Evolutionary conservation across 2,113 vertebrate species (phyloP).

Genomic region (Notarius quadriscutis): DNA sequence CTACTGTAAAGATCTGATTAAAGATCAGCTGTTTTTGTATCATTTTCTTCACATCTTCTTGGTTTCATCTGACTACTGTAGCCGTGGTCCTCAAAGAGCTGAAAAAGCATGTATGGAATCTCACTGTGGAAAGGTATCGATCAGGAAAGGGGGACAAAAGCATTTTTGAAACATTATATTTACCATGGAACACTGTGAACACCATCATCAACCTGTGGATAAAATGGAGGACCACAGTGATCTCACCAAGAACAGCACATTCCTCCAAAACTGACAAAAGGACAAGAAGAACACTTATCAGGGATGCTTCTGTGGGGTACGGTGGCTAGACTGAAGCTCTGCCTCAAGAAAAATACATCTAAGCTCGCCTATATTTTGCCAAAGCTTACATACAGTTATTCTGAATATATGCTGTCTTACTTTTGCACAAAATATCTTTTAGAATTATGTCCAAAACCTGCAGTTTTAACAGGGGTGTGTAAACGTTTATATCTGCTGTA

Average conservation of each 20-base stretch:
- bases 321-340: background rate
- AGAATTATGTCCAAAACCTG: no score
- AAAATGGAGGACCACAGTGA: background rate
- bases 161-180: background rate
- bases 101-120: background rate
- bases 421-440: no score
- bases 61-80: background rate
- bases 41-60: background rate
- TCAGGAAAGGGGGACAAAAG: background rate
- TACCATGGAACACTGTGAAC: background rate
- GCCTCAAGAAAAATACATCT: background rate
- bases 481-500: background rate
- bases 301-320: background rate
- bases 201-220: background rate
- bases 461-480: background rate
- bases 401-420: no score
- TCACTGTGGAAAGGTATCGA: background rate
- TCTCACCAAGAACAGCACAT: background rate
- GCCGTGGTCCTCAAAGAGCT: background rate
- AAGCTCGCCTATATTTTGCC: background rate
- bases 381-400: background rate
- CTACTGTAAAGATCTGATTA: no score
- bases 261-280: background rate
- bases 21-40: background rate
- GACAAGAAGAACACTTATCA: background rate